These are phyloP conservation scores for Volucella inflata DNA, from an alignment of 2,888 invertebrate genomes.

Conservation along the genomic window DNA sequence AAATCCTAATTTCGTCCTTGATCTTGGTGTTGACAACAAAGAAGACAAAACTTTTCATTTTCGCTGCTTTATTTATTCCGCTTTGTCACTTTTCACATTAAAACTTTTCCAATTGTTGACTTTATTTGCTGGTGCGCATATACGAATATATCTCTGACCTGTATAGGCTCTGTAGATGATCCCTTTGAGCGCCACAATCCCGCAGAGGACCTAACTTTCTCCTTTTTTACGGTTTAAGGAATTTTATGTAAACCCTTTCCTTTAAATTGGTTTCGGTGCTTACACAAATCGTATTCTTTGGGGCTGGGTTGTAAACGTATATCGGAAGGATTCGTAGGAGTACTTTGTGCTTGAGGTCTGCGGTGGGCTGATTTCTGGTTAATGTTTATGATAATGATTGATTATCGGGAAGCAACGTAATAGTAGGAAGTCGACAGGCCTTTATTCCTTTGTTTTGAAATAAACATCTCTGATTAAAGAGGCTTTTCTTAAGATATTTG, in stretches of 20 bases:
- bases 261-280: slow-evolving; percentile 12
- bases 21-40: slow-evolving; percentile 40
- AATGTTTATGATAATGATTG: slow-evolving; percentile 43
- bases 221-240: slow-evolving; percentile 17
- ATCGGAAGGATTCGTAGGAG: slow-evolving; percentile 9
- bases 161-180: neutral
- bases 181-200: slow-evolving; percentile 13
- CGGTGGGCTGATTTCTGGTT: slow-evolving; percentile 4
- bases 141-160: no score
- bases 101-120: slow-evolving; percentile 64
- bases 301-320: slow-evolving; percentile 19
- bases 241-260: slow-evolving; percentile 38
- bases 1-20: slow-evolving; percentile 53
- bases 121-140: slow-evolving; percentile 40
- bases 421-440: slow-evolving; percentile 1
- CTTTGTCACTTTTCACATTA: slow-evolving; percentile 52
- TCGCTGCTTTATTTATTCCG: slow-evolving; percentile 42
- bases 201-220: slow-evolving; percentile 19
- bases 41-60: slow-evolving; percentile 42
- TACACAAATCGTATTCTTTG: slow-evolving; percentile 23
- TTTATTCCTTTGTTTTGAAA: neutral
- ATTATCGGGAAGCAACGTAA: slow-evolving; percentile 6
- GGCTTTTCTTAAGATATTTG: no score
- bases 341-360: neutral
- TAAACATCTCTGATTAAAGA: no score